Evolutionary conservation across 2,888 invertebrate genomes (phyloP), one percentile per base, ranked within the genome.

Genomic region (Heliconius aoede): DNA sequence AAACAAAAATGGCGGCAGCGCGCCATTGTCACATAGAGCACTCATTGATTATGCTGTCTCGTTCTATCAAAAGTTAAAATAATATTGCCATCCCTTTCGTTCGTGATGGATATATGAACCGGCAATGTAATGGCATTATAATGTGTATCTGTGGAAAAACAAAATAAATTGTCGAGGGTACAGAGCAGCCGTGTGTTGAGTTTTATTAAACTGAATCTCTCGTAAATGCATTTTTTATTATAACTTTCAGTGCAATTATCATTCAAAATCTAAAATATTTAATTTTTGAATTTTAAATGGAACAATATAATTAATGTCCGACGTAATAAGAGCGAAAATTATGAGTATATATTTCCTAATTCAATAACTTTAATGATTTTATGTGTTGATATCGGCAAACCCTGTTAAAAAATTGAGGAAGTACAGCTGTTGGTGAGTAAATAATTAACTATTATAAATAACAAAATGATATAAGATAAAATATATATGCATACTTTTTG

Each of bases 101-200:
- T 72, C 77, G 21, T 69, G 36, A 71, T 58, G 65, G 71, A 80
- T 64, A 65, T 75, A 76, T 76, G 62, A 46, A 30, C 51, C 72
- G 75, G 72, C 75, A 72, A 51, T 71, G 73, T 75, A 69, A 73
- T 79, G 76, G 62, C 55, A 64, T 76, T 58, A 30, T 75, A 46
- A 62, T 72, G 46, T 75, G 71, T 76, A 76, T 76, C 75, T 76
- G 75, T 76, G 75, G 71, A 76, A 76, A 71, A 76, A 76, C 75
- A 76, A 71, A 76, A 71, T 76, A 76, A 85, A 85, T 86, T 82
- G 82, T 81, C 80, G 81, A 85, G 85, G 85, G 89, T 85, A 83
- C 85, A 85, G 87, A 86, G 83, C 86, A 85, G 86, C 86, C 87
- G 90, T 87, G 89, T 86, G 86, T 85, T 83, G 86, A 86, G 87